These are phyloP conservation scores for Drosophila sp. DNA, from an alignment of 1,140 invertebrate genomes.

Conservation along the genomic window DNA sequence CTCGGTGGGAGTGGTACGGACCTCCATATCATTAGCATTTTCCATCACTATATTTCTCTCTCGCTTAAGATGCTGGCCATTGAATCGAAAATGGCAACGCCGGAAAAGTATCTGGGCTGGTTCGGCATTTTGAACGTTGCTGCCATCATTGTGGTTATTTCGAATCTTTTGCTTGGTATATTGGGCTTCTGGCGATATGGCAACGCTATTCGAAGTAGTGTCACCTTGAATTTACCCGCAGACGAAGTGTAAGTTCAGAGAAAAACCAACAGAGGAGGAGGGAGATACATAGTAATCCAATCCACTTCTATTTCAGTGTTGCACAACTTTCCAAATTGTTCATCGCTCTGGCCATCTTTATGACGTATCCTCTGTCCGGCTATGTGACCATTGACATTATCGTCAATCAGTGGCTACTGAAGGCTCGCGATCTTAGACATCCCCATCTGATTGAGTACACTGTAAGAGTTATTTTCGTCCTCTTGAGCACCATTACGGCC, in stretches of 20 bases:
- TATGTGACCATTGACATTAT: slow-evolving; percentile 56
- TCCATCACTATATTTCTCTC: no score
- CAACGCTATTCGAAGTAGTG: neutral
- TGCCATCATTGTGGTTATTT: slow-evolving; percentile 1
- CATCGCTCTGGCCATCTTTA: slow-evolving; percentile 32
- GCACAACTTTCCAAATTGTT: neutral
- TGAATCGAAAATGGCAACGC: slow-evolving; percentile 43
- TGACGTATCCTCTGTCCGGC: slow-evolving; percentile 43
- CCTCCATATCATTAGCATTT: no score
- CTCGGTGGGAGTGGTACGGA: slow-evolving; percentile 55
- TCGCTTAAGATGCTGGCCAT: slow-evolving; percentile 46
- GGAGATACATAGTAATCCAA: neutral
- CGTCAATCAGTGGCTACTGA: slow-evolving; percentile 28
- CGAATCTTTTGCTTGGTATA: slow-evolving; percentile 33
- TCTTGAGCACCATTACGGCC: slow-evolving; percentile 38
- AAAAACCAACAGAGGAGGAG: no score
- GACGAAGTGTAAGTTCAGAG: slow-evolving; percentile 35
- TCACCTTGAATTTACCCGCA: slow-evolving; percentile 41
- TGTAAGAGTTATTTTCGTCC: slow-evolving; percentile 15
- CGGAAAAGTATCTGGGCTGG: slow-evolving; percentile 31
- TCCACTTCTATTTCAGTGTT: slow-evolving; percentile 4
- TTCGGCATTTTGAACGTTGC: slow-evolving; percentile 30
- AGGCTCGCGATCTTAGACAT: neutral
- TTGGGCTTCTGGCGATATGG: slow-evolving; percentile 58
- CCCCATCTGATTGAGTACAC: slow-evolving; percentile 26